phyloP scores from a whole-genome alignment of 1,140 invertebrate genomes.

The Acromyrmex heyeri region DNA sequence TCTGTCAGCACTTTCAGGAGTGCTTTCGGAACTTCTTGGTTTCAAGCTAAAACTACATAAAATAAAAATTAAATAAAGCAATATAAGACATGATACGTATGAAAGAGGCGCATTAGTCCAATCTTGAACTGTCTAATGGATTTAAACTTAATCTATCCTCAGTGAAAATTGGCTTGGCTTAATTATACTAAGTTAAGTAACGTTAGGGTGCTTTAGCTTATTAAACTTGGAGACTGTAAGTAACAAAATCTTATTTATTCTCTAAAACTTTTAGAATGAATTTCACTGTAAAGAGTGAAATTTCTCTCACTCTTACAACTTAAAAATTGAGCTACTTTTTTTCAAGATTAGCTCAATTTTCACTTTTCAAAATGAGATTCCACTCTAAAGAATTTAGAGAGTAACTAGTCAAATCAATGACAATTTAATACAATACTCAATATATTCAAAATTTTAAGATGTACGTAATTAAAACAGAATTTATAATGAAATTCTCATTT shows the following conservation, averaged over 20 bases:
- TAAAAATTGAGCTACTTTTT: too few species aligned
- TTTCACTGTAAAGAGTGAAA: too few species aligned
- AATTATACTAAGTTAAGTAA: constrained; percentile 42
- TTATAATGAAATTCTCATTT: neutral
- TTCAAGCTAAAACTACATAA: constrained; percentile 99
- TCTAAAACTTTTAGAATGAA: too few species aligned
- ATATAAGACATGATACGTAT: neutral
- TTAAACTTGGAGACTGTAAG: constrained; percentile 23
- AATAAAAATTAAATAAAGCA: constrained; percentile 94
- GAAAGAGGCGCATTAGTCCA: too few species aligned
- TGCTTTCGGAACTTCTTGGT: constrained; percentile 97
- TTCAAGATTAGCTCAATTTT: too few species aligned
- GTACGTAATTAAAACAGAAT: neutral
- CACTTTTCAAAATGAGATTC: too few species aligned
- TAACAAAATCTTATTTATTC: constrained; percentile 10
- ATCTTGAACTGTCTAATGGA: neutral
- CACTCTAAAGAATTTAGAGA: too few species aligned
- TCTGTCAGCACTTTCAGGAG: constrained; percentile 97
- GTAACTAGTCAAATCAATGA: constrained; percentile 17
- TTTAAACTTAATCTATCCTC: constrained; percentile 42
- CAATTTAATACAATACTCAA: constrained; percentile 10
- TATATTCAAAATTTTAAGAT: constrained; percentile 19
- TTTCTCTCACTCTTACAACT: too few species aligned
- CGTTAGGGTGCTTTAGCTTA: constrained; percentile 5
- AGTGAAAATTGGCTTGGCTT: constrained; percentile 41